Percentiles rank a stretch among this genome's conserved stretches.
phyloP scores from a whole-genome alignment of 2,888 invertebrate genomes.

The Monopis laevigella region DNA sequence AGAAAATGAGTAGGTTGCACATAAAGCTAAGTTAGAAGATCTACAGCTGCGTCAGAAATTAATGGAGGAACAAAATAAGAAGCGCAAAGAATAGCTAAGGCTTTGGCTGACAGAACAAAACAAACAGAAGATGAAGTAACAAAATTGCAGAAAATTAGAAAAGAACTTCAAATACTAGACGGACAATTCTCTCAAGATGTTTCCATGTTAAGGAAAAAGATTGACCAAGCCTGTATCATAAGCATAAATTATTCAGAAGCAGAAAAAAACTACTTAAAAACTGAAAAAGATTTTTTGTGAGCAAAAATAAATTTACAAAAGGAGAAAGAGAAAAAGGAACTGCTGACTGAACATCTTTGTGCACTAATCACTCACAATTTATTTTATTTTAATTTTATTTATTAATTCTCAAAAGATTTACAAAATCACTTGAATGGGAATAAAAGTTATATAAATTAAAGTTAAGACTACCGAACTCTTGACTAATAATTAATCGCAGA shows the following conservation, averaged over 20 bases:
- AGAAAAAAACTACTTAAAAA: constrained; percentile 77
- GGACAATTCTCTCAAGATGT: constrained; percentile 79
- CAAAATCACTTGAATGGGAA: too few species aligned
- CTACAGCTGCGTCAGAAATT: constrained; percentile 76
- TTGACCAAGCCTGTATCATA: constrained; percentile 78
- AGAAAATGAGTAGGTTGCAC: constrained; percentile 43
- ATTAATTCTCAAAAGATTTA: too few species aligned
- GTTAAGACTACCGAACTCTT: too few species aligned
- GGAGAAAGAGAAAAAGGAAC: constrained; percentile 79
- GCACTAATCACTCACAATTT: constrained; percentile 85
- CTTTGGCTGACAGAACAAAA: constrained; percentile 79
- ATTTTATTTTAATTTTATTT: too few species aligned
- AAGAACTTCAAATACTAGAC: constrained; percentile 71
- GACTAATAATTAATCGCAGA: too few species aligned
- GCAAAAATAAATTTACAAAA: constrained; percentile 79
- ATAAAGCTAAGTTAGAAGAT: constrained; percentile 69
- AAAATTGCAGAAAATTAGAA: constrained; percentile 69
- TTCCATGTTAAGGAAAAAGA: constrained; percentile 77
- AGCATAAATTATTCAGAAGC: constrained; percentile 76
- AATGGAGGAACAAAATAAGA: constrained; percentile 83
- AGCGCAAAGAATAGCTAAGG: constrained; percentile 77
- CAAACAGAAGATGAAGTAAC: constrained; percentile 77
- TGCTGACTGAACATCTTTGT: constrained; percentile 82
- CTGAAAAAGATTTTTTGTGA: constrained; percentile 81
- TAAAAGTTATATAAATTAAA: too few species aligned